Conservation (phyloP, 2,888 invertebrate genomes). For the Fragum whitleyi region DNA sequence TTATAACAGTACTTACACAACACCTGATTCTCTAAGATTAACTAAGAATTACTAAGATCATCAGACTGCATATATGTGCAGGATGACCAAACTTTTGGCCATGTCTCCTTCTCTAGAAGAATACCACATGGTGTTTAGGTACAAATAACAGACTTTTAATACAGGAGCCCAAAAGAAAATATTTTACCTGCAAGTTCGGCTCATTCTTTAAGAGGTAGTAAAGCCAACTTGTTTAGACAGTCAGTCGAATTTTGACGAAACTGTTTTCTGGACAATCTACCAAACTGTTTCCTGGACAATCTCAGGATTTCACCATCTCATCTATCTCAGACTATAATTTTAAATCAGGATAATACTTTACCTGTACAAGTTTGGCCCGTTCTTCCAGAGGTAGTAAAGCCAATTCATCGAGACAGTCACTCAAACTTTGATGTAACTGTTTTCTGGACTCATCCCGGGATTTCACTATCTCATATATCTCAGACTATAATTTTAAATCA, state of each 20-base stretch:
- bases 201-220: slow-evolving; percentile 71
- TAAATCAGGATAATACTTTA: slow-evolving; percentile 40
- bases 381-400: slow-evolving; percentile 70
- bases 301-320: slow-evolving; percentile 69
- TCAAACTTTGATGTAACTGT: slow-evolving; percentile 69
- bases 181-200: slow-evolving; percentile 68
- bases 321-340: slow-evolving; percentile 66
- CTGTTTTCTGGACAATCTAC: too few relatives aligned
- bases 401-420: slow-evolving; percentile 70
- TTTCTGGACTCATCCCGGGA: slow-evolving; percentile 68
- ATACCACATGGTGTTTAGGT: too few relatives aligned
- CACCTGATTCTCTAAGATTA: too few relatives aligned
- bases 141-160: too few relatives aligned
- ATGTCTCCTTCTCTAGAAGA: too few relatives aligned
- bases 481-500: slow-evolving; percentile 57
- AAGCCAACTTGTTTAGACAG: slow-evolving; percentile 71
- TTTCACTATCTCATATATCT: slow-evolving; percentile 68
- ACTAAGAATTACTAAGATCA: too few relatives aligned
- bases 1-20: too few relatives aligned
- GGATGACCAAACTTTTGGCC: too few relatives aligned
- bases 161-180: too few relatives aligned
- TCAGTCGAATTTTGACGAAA: slow-evolving; percentile 67
- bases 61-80: too few relatives aligned
- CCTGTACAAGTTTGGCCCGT: slow-evolving; percentile 71
- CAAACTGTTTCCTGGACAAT: too few relatives aligned